Conservation (phyloP, 2,888 invertebrate genomes). For the Oligia strigilis region DNA sequence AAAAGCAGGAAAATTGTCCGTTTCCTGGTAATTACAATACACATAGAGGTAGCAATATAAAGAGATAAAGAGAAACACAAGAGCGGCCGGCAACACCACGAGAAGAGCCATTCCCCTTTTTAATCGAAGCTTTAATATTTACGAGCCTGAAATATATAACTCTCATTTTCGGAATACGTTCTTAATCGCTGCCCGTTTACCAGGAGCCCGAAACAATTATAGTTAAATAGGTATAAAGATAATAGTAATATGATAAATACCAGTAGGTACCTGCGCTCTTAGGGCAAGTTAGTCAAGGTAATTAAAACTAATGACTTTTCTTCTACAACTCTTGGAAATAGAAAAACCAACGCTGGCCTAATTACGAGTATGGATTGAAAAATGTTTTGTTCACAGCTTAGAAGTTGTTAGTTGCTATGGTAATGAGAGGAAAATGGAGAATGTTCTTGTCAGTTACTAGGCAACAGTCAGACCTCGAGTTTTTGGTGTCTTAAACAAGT, state of each 20-base stretch:
- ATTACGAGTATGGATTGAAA: background rate
- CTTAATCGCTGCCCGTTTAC: constrained; percentile 41
- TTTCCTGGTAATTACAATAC: constrained; percentile 5
- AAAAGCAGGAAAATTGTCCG: background rate
- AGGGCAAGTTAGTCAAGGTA: background rate
- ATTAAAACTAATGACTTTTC: constrained; percentile 1
- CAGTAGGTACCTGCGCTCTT: background rate
- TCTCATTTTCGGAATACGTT: constrained; percentile 50
- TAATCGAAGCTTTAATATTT: constrained; percentile 61
- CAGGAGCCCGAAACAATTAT: background rate
- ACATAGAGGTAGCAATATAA: background rate
- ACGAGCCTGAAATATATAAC: constrained; percentile 56
- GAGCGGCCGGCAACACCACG: constrained; percentile 5
- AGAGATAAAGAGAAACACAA: constrained; percentile 45
- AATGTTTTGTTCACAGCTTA: background rate
- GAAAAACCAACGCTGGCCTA: background rate
- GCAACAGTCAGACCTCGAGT: too few species aligned
- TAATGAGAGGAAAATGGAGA: background rate
- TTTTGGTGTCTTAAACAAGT: background rate
- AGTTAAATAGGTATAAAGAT: background rate
- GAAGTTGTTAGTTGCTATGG: background rate
- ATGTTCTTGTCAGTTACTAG: background rate
- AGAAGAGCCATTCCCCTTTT: constrained; percentile 52
- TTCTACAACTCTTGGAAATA: constrained; percentile 9
- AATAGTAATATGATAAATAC: constrained; percentile 2